Base-by-base conservation (phyloP, 2,113 vertebrate genomes). In the Xyrauchen texanus region DNA sequence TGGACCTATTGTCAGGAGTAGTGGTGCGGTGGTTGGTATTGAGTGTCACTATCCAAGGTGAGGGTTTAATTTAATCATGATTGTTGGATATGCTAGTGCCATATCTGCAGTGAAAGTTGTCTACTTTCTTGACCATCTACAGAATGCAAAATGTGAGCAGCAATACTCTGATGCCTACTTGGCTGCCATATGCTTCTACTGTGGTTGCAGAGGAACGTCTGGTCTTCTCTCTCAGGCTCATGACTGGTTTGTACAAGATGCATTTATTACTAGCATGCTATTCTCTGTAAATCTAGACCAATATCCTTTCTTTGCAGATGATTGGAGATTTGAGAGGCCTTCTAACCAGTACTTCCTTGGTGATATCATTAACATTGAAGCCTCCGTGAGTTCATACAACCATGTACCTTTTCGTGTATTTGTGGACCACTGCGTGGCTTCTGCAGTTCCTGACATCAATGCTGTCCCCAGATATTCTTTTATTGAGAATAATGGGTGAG, bases 41-140 rank as follows among this genome's bases (percentile, higher is more conserved):
- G 69, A 89, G 58, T 92, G 91, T 78, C 83, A 74, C 66, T 93
- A 91, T 68, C 77, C 12, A 60, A 91, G 91, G 90, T 93, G 81
- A 86, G 52, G 4, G 8, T 7, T 68, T 0, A n/a, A 12, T 11
- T 7, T 47, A 8, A 16, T 55, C 46, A 11, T 93, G 81, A 86
- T 49, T 4, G 9, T 8, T 66, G 0, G 8, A 4, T 12, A 34
- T 65, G 5, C 1, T 42, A 3, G 8, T 45, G 1, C 46, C 34
- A 21, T n/a, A 16, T 0, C 6, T n/a, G 2, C 11, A 34, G 49
- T 2, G 10, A 34, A 11, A 34, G n/a, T 21, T n/a, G 12, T 0
- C 6, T 57, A 6, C 1, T 13, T 45, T 58, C 0, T 13, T 0
- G 4, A 5, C 11, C 12, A 5, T 5, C 12, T 61, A 34, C 21